phyloP scores from a whole-genome alignment of 2,113 vertebrate species.

The Eclectus roratus region DNA sequence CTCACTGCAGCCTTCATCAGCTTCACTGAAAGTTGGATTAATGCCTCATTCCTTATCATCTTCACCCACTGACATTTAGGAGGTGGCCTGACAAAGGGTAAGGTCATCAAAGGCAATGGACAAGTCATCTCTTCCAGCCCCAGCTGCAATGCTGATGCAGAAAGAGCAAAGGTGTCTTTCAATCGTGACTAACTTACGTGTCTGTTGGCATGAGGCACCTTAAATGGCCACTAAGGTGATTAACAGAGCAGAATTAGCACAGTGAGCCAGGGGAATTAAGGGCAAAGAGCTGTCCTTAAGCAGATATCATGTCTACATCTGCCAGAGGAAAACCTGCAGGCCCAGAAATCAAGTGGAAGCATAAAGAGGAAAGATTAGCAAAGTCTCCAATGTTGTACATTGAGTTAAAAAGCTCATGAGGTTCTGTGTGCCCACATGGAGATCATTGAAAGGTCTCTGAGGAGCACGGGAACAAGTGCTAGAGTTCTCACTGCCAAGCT shows the following conservation, averaged over 20 bases:
- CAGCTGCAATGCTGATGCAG: neutral
- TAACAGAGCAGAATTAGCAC: conserved; percentile 44
- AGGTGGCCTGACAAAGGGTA: neutral
- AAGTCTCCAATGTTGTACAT: neutral
- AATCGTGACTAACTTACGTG: neutral
- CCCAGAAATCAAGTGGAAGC: neutral
- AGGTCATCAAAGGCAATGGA: neutral
- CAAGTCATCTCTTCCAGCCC: neutral
- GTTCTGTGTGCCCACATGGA: accelerated
- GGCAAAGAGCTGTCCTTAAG: neutral
- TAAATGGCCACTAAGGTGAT: conserved; percentile 8
- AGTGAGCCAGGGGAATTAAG: neutral
- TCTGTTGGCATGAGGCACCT: neutral
- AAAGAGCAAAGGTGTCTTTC: neutral
- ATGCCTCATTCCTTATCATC: neutral
- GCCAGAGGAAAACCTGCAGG: neutral
- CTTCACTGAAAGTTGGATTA: neutral
- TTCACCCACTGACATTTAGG: neutral
- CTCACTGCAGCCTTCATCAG: too few species aligned
- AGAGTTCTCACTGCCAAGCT: neutral
- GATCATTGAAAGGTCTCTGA: neutral
- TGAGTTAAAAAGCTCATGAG: neutral
- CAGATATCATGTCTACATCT: neutral
- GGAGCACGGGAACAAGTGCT: neutral
- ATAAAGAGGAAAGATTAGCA: neutral